Conservation (phyloP, 2,888 invertebrate species). For the Pristionchus arcanus region DNA sequence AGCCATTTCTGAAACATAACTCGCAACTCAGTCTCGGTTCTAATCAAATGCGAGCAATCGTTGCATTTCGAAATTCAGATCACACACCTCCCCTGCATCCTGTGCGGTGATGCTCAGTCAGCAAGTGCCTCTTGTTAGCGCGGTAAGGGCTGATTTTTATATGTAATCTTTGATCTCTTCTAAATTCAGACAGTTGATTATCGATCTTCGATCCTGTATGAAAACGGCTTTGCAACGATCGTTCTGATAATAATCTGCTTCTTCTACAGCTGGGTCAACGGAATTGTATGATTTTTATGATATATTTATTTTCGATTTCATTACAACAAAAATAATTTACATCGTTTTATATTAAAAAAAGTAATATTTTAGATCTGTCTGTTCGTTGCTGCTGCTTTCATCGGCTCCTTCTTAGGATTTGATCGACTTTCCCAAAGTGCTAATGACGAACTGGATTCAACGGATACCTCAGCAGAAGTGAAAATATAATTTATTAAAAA, state of each 20-base stretch:
- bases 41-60: too few species aligned
- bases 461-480: neutral
- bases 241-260: slow-evolving; percentile 21
- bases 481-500: neutral
- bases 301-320: too few species aligned
- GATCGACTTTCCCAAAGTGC: neutral
- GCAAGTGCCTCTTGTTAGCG: slow-evolving; percentile 30
- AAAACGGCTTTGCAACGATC: slow-evolving; percentile 30
- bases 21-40: too few species aligned
- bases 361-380: neutral
- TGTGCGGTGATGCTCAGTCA: slow-evolving; percentile 44
- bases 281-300: neutral
- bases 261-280: slow-evolving; percentile 39
- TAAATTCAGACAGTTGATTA: slow-evolving; percentile 43
- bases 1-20: too few species aligned
- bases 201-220: slow-evolving; percentile 21
- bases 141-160: neutral
- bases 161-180: too few species aligned
- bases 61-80: neutral
- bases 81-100: slow-evolving; percentile 30
- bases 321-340: too few species aligned
- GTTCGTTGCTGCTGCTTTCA: neutral
- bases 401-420: neutral
- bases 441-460: neutral
- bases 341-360: too few species aligned